These are phyloP conservation scores for Hybos culiciformis DNA, from an alignment of 2,888 invertebrate species.

Conservation along the genomic window DNA sequence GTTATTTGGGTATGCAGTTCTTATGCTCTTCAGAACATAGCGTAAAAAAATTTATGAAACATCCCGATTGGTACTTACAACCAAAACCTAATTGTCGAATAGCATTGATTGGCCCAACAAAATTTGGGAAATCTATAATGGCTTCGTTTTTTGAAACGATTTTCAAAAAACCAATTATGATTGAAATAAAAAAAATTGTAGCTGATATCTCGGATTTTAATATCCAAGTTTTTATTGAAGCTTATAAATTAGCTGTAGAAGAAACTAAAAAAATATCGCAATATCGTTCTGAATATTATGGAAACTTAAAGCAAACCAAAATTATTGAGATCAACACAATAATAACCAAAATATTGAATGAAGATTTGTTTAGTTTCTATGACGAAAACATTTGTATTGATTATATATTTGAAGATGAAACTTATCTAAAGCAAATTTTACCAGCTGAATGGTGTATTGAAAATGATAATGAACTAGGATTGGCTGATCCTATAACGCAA, in stretches of 20 bases:
- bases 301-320: neutral
- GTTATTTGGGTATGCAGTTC: constrained; percentile 48
- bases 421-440: neutral
- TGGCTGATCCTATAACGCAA: neutral
- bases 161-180: neutral
- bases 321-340: neutral
- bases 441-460: neutral
- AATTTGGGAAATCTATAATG: constrained; percentile 45
- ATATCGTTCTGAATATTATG: neutral
- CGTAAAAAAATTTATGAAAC: constrained; percentile 41
- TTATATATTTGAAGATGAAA: neutral
- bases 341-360: no score
- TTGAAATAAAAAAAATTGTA: neutral
- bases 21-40: constrained; percentile 41
- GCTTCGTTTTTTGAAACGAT: constrained; percentile 24
- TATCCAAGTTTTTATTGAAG: neutral
- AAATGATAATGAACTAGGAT: neutral
- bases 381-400: neutral
- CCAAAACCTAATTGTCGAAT: constrained; percentile 44
- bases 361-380: no score
- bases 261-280: neutral
- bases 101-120: constrained; percentile 45
- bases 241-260: neutral
- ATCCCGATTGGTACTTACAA: constrained; percentile 47
- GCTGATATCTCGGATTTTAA: neutral